Evolutionary conservation across 1,140 invertebrate species (phyloP).

Genomic region (Orchestia grillus): DNA sequence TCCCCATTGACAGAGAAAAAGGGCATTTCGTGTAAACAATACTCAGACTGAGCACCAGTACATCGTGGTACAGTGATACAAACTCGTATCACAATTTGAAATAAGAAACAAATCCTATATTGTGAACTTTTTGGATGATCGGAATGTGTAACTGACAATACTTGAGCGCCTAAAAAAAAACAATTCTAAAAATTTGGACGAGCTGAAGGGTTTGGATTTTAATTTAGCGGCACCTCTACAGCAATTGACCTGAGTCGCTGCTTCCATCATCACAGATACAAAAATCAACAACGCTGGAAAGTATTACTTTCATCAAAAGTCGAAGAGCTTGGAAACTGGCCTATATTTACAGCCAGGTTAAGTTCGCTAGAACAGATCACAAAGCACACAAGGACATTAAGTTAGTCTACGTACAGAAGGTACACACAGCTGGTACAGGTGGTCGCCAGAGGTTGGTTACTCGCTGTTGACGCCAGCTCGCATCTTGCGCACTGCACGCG

Average conservation of each 20-base stretch:
- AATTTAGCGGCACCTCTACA: neutral
- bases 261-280: neutral
- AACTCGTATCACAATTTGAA: neutral
- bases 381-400: neutral
- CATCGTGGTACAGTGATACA: neutral
- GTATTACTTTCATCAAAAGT: neutral
- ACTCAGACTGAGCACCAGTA: neutral
- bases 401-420: conserved; percentile 25
- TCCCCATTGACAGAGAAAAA: neutral
- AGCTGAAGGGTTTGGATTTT: neutral
- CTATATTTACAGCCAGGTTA: neutral
- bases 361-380: neutral
- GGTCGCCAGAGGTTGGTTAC: neutral
- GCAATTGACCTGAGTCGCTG: neutral
- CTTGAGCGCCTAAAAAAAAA: too few relatives aligned
- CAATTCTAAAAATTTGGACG: neutral
- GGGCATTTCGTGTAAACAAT: neutral
- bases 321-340: neutral
- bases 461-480: neutral
- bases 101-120: neutral
- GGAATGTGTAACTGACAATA: too few relatives aligned
- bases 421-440: neutral
- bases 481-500: neutral
- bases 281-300: neutral
- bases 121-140: too few relatives aligned